Evolutionary conservation across 2,797 vertebrate species (phyloP), one percentile per base, ranked within the genome.

Genomic region (Sebastolobus alascanus): DNA sequence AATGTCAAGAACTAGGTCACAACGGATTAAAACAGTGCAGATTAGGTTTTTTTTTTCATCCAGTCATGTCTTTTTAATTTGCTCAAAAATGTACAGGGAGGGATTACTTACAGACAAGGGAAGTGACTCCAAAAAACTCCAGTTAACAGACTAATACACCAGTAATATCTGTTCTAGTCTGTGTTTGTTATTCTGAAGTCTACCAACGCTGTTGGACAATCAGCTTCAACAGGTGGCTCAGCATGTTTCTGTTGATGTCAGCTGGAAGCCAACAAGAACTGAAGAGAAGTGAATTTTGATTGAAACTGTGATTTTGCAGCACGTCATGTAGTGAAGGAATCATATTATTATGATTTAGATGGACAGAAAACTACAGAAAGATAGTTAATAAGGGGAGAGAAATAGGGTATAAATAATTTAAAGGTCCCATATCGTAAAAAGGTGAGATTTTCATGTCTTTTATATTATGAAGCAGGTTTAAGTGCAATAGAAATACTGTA

Each of bases 11-110:
- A 82, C 33, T 71, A 74, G 87, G 81, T 80, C 54, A 33, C 64
- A 73, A 71, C 5, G 70, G 87, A 90, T 93, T 90, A 87, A 77
- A 84, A 83, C 25, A 60, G 55, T 72, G 46, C 71, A 85, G 76
- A 84, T 87, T 82, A 13, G 10, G 0, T 4, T 61, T 66, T 4
- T 61, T 77, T 77, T 86, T 71, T 71, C 38, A 66, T 64, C 37
- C 54, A 61, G 50, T 73, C 56, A 31, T 68, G 72, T 85, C 78
- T 83, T 83, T 86, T 73, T 61, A 78, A 90, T 90, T 91, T 84
- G 7, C 60, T 87, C 60, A n/a, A 69, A 76, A 78, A 65, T 0
- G 35, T 79, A 37, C 9, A 73, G 31, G 31, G 22, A 69, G 6
- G 73, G 29, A 84, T 81, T 72, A 85, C 29, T 9, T 43, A 37